Evolutionary conservation across 2,888 invertebrate species (phyloP), one percentile per base, ranked within the genome.

Genomic region (Ceraclea dissimilis): DNA sequence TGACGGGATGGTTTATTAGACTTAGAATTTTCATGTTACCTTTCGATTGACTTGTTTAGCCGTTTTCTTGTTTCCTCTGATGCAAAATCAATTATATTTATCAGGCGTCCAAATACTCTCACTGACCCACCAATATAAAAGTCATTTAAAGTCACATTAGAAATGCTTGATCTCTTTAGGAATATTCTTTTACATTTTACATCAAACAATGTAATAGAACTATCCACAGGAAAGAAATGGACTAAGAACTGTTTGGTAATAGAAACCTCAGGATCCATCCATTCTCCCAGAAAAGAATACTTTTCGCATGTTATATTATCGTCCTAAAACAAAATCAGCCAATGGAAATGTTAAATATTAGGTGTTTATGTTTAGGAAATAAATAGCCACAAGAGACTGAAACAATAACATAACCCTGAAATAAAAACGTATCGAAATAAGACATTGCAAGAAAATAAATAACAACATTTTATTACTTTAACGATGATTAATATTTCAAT

Each of bases 231-330:
- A 70, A 84, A 91, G 69, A 81, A 94, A 64, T 85, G 85, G 49
- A 94, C 72, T 65, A 84, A 79, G 70, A 90, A 93, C 60, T 83
- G 83, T 64, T 88, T 84, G 19, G 84, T 72, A 16, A 88, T 78
- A 43, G 83, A 83, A 0, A 90, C 85, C 65, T 88, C 84, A 63
- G 84, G 82, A 68, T 94, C 94, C 67, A 85, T 91, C 93, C 93
- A 95, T 74, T 93, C 92, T 2, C 88, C 88, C 57, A 83, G 70
- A 70, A 90, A 90, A 4, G 78, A 71, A 63, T 79, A 75, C 68
- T 78, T 80, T 56, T 80, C 78, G 56, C 65, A 73, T 4, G 39
- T 13, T 65, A 77, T 74, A 56, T 74, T 74, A 56, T 74, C 78
- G 62, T 77, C 76, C 75, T 76, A 63, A 52, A 70, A 67, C 20